phyloP scores from a whole-genome alignment of 1,140 invertebrate genomes.

The Drosophila oshimai region DNA sequence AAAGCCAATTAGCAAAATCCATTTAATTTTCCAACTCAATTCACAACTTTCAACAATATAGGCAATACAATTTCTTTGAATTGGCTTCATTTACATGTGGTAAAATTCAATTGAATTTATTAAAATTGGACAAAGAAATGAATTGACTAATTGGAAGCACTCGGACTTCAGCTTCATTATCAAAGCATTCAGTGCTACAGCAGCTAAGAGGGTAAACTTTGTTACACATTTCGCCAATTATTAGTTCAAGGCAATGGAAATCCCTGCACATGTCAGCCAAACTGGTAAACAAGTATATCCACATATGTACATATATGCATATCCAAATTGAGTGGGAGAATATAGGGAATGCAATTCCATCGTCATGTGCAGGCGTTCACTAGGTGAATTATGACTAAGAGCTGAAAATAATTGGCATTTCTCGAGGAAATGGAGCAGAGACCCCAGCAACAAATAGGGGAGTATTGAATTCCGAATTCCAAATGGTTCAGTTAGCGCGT shows the following conservation, averaged over 20 bases:
- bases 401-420: slow-evolving; percentile 67
- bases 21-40: no score
- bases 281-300: background rate
- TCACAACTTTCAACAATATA: background rate
- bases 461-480: slow-evolving; percentile 22
- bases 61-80: background rate
- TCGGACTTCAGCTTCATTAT: background rate
- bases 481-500: slow-evolving; percentile 23
- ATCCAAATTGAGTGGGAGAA: background rate
- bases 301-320: background rate
- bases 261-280: slow-evolving; percentile 48
- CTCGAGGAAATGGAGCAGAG: slow-evolving; percentile 5
- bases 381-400: slow-evolving; percentile 60
- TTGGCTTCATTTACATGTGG: background rate
- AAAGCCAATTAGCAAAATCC: no score
- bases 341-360: slow-evolving; percentile 19
- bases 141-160: slow-evolving; percentile 7
- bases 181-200: background rate
- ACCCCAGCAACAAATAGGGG: background rate
- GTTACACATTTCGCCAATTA: slow-evolving; percentile 10
- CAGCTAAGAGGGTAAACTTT: background rate
- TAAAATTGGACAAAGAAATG: background rate
- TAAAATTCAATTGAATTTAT: background rate
- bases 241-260: slow-evolving; percentile 52
- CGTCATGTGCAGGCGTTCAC: slow-evolving; percentile 62